Conservation (phyloP, 1,140 invertebrate species). For the Zaprionus capensis region DNA sequence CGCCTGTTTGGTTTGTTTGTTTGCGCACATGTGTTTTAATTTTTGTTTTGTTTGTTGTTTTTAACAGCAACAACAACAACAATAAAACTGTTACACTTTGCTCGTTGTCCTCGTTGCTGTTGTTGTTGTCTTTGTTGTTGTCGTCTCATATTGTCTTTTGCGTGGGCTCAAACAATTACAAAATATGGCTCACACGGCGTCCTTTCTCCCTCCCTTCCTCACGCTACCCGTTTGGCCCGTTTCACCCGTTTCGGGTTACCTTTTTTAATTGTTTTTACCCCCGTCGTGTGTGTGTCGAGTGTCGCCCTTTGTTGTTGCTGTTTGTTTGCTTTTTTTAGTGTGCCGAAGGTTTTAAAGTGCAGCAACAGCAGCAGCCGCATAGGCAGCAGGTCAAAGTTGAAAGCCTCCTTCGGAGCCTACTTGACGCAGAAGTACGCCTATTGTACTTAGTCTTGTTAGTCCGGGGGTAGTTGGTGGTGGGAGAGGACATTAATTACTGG, state of each 20-base stretch:
- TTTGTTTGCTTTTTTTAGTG: constrained; percentile 25
- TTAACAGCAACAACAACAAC: constrained; percentile 59
- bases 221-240: background rate
- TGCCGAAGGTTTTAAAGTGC: constrained; percentile 32
- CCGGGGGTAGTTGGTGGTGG: background rate
- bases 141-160: constrained; percentile 56
- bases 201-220: constrained; percentile 14
- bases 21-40: constrained; percentile 81
- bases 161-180: constrained; percentile 80
- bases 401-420: constrained; percentile 15
- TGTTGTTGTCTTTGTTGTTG: constrained; percentile 22
- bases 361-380: constrained; percentile 6
- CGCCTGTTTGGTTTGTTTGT: constrained; percentile 50
- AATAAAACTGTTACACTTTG: constrained; percentile 72
- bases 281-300: constrained; percentile 15
- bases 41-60: constrained; percentile 77
- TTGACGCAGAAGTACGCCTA: constrained; percentile 20
- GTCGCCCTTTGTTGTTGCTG: constrained; percentile 7
- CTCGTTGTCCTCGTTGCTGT: constrained; percentile 28
- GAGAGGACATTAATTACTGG: background rate
- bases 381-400: constrained; percentile 47
- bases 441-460: background rate
- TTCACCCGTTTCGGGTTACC: constrained; percentile 65
- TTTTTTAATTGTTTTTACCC: constrained; percentile 66
- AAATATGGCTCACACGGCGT: constrained; percentile 65